Base-by-base conservation (phyloP, 2,888 invertebrate species). In the Heliconius cydno region DNA sequence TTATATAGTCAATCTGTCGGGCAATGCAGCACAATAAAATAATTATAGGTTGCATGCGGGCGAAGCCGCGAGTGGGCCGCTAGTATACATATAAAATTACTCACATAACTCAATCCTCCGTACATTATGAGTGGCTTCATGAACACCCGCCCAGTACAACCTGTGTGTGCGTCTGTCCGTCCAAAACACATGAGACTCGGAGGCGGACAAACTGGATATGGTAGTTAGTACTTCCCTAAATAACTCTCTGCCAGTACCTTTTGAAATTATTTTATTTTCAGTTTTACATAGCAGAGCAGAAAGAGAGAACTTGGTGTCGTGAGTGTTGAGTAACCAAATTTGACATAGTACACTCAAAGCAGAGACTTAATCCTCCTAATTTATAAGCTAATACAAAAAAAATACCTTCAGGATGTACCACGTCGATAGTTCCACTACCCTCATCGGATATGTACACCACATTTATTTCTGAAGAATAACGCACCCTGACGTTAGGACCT, bases 101-200 rank as follows among this genome's bases (percentile, higher is more conserved):
- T 78, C 68, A 82, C 81, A 70, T 1, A 82, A 46, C 28, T 80
- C 81, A 22, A 82, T 78, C 22, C 78, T 63, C 1, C 94, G 89
- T 77, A 91, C 88, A 52, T 84, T 87, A 34, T 89, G 88, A 22
- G 87, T 84, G 2, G 87, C 84, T 72, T 92, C 91, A 38, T 93
- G 91, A 9, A 92, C 80, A 19, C 84, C 89, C 0, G 94, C 88
- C 94, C 94, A 97, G 87, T 95, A 96, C 9, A 98, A 86, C 5
- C 94, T 89, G 5, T 93, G 88, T 0, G 96, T 96, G 30, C 94
- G 90, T 25, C 94, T 86, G 84, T 96, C 95, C 0, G 96, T 96
- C 97, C 98, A 98, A 87, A 97, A 97, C 28, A 97, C 88, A 85
- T 96, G 96, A 15, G 95, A 92, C n/a, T 96, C 96, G 0, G 97